A percentile compares a stretch with the other conserved stretches of the same genome.
phyloP scores from a whole-genome alignment of 2,888 invertebrate genomes.

The Drosophila neotestacea region DNA sequence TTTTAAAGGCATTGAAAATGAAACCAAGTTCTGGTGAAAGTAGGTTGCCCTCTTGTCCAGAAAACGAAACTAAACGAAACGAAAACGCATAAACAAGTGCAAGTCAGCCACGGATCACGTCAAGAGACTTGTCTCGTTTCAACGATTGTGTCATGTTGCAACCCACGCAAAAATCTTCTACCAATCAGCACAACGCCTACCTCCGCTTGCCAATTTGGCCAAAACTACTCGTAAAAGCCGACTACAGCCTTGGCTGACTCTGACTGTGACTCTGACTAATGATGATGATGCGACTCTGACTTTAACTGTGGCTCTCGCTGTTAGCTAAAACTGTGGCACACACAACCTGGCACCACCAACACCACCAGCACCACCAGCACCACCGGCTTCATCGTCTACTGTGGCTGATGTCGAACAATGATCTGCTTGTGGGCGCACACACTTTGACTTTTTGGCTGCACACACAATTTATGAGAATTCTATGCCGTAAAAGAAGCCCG shows the following conservation, averaged over 20 bases:
- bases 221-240: constrained; percentile 52
- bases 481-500: constrained; percentile 52
- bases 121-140: constrained; percentile 17
- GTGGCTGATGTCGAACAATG: constrained; percentile 23
- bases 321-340: constrained; percentile 41
- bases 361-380: constrained; percentile 20
- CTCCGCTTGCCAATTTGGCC: constrained; percentile 49
- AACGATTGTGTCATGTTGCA: constrained; percentile 70
- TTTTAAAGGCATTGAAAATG: constrained; percentile 70
- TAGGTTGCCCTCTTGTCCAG: constrained; percentile 58
- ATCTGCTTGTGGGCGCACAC: constrained; percentile 64
- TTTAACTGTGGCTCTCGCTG: constrained; percentile 15
- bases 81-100: constrained; percentile 74
- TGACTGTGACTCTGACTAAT: constrained; percentile 48
- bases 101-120: constrained; percentile 46
- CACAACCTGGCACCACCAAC: constrained; percentile 1
- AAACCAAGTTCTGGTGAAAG: constrained; percentile 78
- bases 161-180: constrained; percentile 48
- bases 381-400: constrained; percentile 6
- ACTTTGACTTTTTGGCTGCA: constrained; percentile 54
- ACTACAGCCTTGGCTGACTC: constrained; percentile 38
- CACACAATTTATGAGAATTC: constrained; percentile 56
- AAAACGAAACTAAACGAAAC: constrained; percentile 22
- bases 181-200: constrained; percentile 66
- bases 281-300: constrained; percentile 50